Conservation (phyloP, 2,113 vertebrate genomes). For the Heptranchias perlo region DNA sequence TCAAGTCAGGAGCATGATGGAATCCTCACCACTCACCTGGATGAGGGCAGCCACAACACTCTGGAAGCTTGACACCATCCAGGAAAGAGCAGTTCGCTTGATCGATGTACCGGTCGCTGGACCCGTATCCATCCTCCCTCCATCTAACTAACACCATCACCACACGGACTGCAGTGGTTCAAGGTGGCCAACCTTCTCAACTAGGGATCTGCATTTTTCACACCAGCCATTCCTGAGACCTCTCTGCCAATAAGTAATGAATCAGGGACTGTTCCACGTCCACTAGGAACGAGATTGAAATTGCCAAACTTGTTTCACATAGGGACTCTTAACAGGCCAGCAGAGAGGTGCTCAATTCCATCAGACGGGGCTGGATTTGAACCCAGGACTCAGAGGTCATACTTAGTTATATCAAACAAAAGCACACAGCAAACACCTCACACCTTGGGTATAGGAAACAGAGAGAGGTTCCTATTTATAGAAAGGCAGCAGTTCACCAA, state of each 20-base stretch:
- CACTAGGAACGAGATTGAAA: background rate
- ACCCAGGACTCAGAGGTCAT: background rate
- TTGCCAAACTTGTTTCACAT: background rate
- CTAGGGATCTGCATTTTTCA: background rate
- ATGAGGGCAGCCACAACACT: too few relatives aligned
- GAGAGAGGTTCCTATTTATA: background rate
- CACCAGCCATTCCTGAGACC: background rate
- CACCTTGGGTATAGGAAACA: background rate
- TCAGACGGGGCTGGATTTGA: background rate
- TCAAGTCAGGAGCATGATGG: too few relatives aligned
- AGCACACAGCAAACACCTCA: background rate
- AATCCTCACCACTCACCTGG: too few relatives aligned
- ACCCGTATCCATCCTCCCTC: background rate
- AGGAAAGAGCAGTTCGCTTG: too few relatives aligned
- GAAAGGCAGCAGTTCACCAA: background rate
- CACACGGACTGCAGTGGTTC: too few relatives aligned
- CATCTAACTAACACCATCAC: background rate
- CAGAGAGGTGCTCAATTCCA: background rate
- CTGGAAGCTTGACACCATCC: too few relatives aligned
- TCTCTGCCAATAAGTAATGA: background rate
- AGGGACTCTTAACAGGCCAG: background rate
- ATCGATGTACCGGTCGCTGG: background rate
- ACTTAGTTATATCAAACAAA: background rate
- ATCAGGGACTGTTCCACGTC: background rate
- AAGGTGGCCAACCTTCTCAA: too few relatives aligned